phyloP scores from a whole-genome alignment of 2,113 vertebrate species.

The Labrus mixtus region DNA sequence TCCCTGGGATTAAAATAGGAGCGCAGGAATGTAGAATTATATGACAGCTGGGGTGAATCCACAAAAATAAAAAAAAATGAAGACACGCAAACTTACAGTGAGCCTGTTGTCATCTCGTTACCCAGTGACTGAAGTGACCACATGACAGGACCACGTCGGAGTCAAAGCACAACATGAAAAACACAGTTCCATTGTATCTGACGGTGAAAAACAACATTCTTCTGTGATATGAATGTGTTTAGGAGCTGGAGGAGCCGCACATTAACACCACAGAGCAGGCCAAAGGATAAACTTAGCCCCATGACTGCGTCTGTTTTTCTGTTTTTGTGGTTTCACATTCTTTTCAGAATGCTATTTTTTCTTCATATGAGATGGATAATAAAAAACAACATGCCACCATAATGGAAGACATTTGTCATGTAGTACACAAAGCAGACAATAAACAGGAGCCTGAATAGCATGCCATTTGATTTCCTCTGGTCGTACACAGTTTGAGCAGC shows the following conservation, averaged over 20 bases:
- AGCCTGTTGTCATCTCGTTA: conserved; percentile 55
- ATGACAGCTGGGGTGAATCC: conserved; percentile 3
- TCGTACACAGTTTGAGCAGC: conserved; percentile 30
- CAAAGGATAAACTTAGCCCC: conserved; percentile 63
- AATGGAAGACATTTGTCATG: conserved; percentile 60
- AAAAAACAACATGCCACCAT: conserved; percentile 64
- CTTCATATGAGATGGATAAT: conserved; percentile 51
- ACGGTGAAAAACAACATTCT: conserved; percentile 76
- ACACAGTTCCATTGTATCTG: conserved; percentile 69
- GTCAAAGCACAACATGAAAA: conserved; percentile 64
- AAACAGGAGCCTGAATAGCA: conserved; percentile 50
- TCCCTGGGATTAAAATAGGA: background rate
- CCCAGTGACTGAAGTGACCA: conserved; percentile 56
- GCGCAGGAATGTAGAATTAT: conserved; percentile 7
- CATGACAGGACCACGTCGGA: conserved; percentile 48
- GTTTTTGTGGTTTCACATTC: conserved; percentile 68
- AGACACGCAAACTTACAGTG: conserved; percentile 31
- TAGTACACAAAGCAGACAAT: conserved; percentile 59
- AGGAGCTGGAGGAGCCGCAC: conserved; percentile 64
- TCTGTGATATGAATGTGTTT: conserved; percentile 71
- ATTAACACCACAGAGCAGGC: conserved; percentile 70
- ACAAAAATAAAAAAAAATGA: conserved; percentile 23
- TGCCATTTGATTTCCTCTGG: conserved; percentile 50
- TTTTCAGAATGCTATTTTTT: conserved; percentile 69
- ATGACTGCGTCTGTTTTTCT: conserved; percentile 50